Evolutionary conservation across 2,113 vertebrate species (phyloP), one percentile per base, ranked within the genome.

Genomic region (Parus major): DNA sequence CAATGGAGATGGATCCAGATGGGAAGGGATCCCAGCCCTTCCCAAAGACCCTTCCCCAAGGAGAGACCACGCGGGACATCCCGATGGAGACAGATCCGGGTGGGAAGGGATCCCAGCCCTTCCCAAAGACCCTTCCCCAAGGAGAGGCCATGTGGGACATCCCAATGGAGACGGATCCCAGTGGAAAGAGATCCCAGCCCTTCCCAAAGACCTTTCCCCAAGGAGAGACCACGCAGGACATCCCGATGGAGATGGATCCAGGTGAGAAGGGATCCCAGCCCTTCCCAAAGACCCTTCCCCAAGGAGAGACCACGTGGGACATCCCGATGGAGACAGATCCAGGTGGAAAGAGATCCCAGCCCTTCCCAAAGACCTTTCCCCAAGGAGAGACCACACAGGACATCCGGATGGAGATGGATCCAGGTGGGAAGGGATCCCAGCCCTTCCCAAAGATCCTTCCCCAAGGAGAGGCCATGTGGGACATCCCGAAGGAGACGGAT

Each of bases 391-490:
- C 41, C 71, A 57, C 8, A 6, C 4, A 0, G 3, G 53, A 27
- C 24, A n/a, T 44, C 70, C 70, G 2, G 1, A 23, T 7, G 7
- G 17, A 25, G 57, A 15, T 1, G 2, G 42, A 41, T n/a, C 22
- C 1, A 0, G 35, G 24, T 27, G 57, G 23, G 24, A 60, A 18
- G 24, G 11, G 24, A 39, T 27, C 35, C 35, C 35, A 36, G 15
- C 15, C 24, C 10, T 36, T 16, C 28, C 47, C 66, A 20, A 29
- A 72, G 22, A 35, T 25, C 56, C 4, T 42, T 59, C 23, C 20
- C 35, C 15, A 6, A 2, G 21, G 35, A 1, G 9, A 39, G 5
- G 49, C n/a, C 18, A 10, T 5, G 4, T 0, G 0, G 17, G 22
- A 20, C 28, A 60, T 31, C 73, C 56, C 4, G 0, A 22, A 10